Evolutionary conservation across 2,888 invertebrate genomes (phyloP).

Genomic region (Idaea dimidiata): DNA sequence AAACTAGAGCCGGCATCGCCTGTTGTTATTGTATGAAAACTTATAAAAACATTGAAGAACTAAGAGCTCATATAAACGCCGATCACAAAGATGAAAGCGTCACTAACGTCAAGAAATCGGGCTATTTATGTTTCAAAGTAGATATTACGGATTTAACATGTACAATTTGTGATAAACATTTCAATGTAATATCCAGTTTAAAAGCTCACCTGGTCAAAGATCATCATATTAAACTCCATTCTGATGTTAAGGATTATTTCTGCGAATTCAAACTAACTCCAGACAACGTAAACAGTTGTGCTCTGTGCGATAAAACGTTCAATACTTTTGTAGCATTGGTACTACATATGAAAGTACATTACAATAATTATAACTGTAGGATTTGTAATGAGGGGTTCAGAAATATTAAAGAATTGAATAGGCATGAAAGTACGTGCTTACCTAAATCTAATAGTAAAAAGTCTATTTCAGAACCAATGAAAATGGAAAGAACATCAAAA

Average conservation of each 20-base stretch:
- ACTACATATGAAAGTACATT: too few species aligned
- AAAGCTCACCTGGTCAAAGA: slow-evolving; percentile 52
- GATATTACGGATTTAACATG: slow-evolving; percentile 59
- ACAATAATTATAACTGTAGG: too few species aligned
- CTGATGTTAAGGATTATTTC: slow-evolving; percentile 42
- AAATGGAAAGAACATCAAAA: slow-evolving; percentile 32
- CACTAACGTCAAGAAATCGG: slow-evolving; percentile 45
- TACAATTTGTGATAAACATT: slow-evolving; percentile 42
- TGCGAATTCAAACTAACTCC: too few species aligned
- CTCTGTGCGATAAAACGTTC: too few species aligned
- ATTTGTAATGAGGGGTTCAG: too few species aligned
- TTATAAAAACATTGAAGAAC: slow-evolving; percentile 45
- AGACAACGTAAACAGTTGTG: too few species aligned
- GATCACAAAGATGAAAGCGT: slow-evolving; percentile 28
- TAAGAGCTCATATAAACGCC: slow-evolving; percentile 51
- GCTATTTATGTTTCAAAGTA: slow-evolving; percentile 58
- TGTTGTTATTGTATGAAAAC: slow-evolving; percentile 64
- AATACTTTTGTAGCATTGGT: too few species aligned
- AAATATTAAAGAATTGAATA: too few species aligned
- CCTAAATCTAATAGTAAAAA: too few species aligned
- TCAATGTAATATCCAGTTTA: slow-evolving; percentile 46
- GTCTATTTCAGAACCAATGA: too few species aligned
- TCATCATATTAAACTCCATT: slow-evolving; percentile 53
- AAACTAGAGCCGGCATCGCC: slow-evolving; percentile 54
- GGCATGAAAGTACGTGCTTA: too few species aligned